phyloP scores from a whole-genome alignment of 1,140 invertebrate species.

The Leucophenga varia region DNA sequence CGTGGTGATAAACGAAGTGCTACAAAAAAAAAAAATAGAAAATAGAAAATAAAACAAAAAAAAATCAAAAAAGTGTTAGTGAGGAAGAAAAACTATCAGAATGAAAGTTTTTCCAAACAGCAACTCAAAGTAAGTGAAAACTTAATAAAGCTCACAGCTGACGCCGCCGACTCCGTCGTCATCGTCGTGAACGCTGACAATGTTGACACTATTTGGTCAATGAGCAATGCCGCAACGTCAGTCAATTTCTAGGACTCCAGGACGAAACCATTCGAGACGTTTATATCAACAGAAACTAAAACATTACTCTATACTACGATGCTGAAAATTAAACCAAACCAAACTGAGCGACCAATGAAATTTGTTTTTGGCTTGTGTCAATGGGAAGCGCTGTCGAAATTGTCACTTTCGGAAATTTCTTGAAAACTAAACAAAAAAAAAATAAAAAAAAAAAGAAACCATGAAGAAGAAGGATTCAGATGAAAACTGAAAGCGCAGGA shows the following conservation, averaged over 20 bases:
- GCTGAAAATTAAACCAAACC: constrained; percentile 54
- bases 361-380: constrained; percentile 44
- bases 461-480: constrained; percentile 6
- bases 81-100: constrained; percentile 36
- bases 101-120: constrained; percentile 40
- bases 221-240: constrained; percentile 20
- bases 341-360: too few relatives aligned
- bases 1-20: too few relatives aligned
- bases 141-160: constrained; percentile 52
- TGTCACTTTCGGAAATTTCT: constrained; percentile 51
- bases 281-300: too few relatives aligned
- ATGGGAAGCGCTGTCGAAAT: constrained; percentile 38
- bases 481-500: constrained; percentile 26
- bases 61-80: too few relatives aligned
- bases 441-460: too few relatives aligned
- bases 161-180: constrained; percentile 11
- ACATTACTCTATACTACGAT: too few relatives aligned
- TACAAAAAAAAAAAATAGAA: too few relatives aligned
- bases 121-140: constrained; percentile 51
- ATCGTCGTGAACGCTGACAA: constrained; percentile 4
- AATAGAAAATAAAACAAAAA: too few relatives aligned
- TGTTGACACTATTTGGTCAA: constrained; percentile 40
- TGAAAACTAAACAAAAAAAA: too few relatives aligned
- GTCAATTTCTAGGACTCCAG: too few relatives aligned
- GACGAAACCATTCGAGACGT: too few relatives aligned